These are phyloP conservation scores for Ceratothoa steindachneri DNA, from an alignment of 2,888 invertebrate genomes.

Conservation along the genomic window DNA sequence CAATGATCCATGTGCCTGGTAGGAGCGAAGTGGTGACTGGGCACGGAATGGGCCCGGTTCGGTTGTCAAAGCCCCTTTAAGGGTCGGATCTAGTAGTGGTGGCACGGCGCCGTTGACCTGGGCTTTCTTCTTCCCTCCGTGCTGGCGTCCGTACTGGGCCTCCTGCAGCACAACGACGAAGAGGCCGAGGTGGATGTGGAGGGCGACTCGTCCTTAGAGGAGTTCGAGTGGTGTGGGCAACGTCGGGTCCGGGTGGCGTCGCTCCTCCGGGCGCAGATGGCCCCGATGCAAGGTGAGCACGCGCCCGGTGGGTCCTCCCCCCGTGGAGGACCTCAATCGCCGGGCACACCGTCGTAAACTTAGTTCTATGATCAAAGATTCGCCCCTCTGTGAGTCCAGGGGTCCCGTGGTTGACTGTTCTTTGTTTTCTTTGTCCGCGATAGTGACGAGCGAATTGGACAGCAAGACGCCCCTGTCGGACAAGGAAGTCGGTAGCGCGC, in stretches of 20 bases:
- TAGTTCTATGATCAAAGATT: too few relatives aligned
- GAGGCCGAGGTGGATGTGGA: slow-evolving; percentile 66
- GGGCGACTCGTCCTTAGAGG: slow-evolving; percentile 64
- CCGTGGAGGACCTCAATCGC: too few relatives aligned
- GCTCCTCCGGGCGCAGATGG: slow-evolving; percentile 38
- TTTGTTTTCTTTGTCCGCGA: too few relatives aligned
- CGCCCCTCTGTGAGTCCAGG: too few relatives aligned
- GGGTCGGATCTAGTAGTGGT: too few relatives aligned
- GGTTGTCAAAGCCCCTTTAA: too few relatives aligned
- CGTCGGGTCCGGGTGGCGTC: slow-evolving; percentile 58
- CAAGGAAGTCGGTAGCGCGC: background rate
- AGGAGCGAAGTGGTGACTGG: too few relatives aligned
- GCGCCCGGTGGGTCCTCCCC: too few relatives aligned
- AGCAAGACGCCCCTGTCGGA: background rate
- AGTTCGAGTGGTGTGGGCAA: slow-evolving; percentile 90
- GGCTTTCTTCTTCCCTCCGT: background rate
- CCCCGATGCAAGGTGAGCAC: slow-evolving; percentile 16
- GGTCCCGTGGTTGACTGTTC: too few relatives aligned
- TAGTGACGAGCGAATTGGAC: background rate
- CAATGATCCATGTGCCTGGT: too few relatives aligned
- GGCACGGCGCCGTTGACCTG: slow-evolving; percentile 9
- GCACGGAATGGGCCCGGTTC: too few relatives aligned
- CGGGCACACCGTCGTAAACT: too few relatives aligned
- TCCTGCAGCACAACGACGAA: slow-evolving; percentile 57
- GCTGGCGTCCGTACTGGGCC: background rate